These are phyloP conservation scores for Ceuthmochares aereus DNA, from an alignment of 2,113 vertebrate species.

Conservation along the genomic window DNA sequence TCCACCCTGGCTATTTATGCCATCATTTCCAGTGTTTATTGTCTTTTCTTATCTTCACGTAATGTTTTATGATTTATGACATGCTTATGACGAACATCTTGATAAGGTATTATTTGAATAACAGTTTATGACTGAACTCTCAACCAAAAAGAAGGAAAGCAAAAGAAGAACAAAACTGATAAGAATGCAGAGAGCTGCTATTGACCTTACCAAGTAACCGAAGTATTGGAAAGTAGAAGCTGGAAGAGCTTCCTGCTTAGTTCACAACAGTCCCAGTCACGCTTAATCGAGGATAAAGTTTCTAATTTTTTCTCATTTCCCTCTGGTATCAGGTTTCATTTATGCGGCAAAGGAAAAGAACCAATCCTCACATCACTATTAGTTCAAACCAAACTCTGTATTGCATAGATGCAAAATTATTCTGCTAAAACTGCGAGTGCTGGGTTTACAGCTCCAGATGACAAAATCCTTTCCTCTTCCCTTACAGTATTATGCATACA, in stretches of 20 bases:
- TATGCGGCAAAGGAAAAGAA: background rate
- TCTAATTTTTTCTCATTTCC: background rate
- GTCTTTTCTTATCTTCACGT: background rate
- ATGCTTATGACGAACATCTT: background rate
- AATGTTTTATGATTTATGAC: background rate
- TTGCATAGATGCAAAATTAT: background rate
- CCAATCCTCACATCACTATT: background rate
- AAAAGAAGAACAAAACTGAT: background rate
- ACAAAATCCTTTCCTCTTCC: background rate
- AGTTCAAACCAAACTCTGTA: background rate
- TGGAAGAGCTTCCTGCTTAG: background rate
- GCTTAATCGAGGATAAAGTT: fast-evolving
- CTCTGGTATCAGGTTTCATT: background rate
- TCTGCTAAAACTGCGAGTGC: background rate
- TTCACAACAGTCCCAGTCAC: background rate
- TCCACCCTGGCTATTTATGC: background rate
- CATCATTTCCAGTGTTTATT: background rate
- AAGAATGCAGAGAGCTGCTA: background rate
- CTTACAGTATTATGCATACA: background rate
- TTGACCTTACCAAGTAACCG: background rate
- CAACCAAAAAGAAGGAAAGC: background rate
- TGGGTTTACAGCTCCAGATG: background rate
- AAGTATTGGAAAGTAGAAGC: background rate
- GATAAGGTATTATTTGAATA: background rate
- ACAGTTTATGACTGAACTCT: background rate